Conservation (phyloP, 2,797 vertebrate species). For the Hoplostethus atlanticus region DNA sequence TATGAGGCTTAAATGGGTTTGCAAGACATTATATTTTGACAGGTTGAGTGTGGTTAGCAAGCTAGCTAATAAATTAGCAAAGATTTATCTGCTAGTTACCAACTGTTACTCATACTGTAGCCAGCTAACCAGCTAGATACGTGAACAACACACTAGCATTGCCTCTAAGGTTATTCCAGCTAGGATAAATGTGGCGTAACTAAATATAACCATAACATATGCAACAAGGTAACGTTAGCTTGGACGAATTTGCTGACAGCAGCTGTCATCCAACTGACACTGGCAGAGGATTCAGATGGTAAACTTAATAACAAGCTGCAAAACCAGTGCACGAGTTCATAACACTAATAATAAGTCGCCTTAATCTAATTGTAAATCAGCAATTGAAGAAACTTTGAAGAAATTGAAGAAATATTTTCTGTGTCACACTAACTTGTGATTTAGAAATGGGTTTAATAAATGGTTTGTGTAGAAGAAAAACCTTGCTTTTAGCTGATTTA, state of each 20-base stretch:
- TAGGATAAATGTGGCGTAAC: background rate
- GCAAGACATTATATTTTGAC: background rate
- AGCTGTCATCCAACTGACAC: conserved; percentile 16
- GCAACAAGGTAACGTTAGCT: conserved; percentile 4
- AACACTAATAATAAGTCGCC: too few relatives aligned
- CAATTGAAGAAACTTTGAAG: too few relatives aligned
- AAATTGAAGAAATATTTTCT: too few relatives aligned
- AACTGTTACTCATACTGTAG: background rate
- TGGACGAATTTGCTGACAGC: conserved; percentile 29
- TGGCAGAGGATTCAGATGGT: background rate
- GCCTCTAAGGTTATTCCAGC: too few relatives aligned
- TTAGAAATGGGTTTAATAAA: too few relatives aligned
- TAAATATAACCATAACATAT: background rate
- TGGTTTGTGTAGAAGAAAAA: too few relatives aligned
- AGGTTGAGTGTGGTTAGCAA: conserved; percentile 13
- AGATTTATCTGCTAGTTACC: background rate
- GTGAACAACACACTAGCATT: too few relatives aligned
- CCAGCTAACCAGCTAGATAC: too few relatives aligned
- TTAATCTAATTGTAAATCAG: too few relatives aligned
- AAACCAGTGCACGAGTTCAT: background rate
- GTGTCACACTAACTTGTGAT: too few relatives aligned
- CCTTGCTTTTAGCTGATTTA: background rate
- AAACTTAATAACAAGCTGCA: background rate
- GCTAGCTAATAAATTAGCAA: conserved; percentile 34
- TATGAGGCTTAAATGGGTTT: background rate